phyloP scores from a whole-genome alignment of 2,797 vertebrate genomes.

The Hypotaenidia okinawae region DNA sequence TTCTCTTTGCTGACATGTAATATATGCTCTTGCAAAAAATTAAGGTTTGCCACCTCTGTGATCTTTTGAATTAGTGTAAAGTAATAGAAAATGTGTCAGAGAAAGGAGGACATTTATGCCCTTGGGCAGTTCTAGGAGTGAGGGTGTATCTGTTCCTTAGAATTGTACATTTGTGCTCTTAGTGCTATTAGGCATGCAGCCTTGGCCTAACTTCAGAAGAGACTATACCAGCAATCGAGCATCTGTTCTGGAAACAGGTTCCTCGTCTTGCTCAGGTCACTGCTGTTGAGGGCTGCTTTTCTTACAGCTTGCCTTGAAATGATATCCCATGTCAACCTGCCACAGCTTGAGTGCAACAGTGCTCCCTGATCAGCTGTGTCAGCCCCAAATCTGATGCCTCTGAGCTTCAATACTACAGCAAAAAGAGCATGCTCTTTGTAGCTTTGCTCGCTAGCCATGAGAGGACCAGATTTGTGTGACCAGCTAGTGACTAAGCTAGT shows the following conservation, averaged over 20 bases:
- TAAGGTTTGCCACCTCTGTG: not conserved
- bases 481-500: not conserved
- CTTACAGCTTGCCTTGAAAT: not conserved
- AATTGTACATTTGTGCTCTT: not conserved
- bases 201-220: not conserved
- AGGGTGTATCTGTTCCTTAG: not conserved
- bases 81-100: not conserved
- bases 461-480: not conserved
- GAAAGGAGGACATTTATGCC: not conserved
- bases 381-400: not conserved
- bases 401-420: not conserved
- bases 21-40: not conserved
- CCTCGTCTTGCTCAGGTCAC: not conserved
- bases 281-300: not conserved
- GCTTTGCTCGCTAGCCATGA: not conserved
- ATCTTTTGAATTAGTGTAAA: not conserved
- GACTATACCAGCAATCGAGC: not conserved
- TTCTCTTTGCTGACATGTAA: not conserved
- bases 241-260: not conserved
- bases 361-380: not conserved
- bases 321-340: not conserved
- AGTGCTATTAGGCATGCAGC: not conserved
- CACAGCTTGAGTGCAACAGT: not conserved
- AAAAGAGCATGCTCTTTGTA: not conserved
- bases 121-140: not conserved